These are phyloP conservation scores for Epirrhoe alternata DNA, from an alignment of 2,888 invertebrate genomes.

Conservation along the genomic window DNA sequence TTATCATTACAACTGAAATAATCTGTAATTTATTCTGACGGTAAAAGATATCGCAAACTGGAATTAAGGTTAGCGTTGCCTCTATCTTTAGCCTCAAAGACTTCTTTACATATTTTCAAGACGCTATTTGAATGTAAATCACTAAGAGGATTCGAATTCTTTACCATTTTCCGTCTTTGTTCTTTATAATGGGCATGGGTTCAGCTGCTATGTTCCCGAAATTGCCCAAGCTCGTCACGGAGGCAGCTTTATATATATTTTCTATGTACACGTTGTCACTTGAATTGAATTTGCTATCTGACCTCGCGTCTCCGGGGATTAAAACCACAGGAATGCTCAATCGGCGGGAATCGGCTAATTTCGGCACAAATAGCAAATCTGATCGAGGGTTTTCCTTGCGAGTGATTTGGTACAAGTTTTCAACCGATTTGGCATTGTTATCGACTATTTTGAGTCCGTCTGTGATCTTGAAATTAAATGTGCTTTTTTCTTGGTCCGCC, in stretches of 20 bases:
- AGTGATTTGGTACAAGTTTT: slow-evolving; percentile 66
- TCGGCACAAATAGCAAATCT: slow-evolving; percentile 69
- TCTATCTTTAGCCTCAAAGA: slow-evolving; percentile 23
- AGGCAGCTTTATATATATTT: slow-evolving; percentile 78
- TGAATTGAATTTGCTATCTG: slow-evolving; percentile 74
- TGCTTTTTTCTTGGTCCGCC: slow-evolving; percentile 60
- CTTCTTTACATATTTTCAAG: slow-evolving; percentile 36
- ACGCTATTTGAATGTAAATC: slow-evolving; percentile 38
- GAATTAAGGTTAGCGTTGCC: slow-evolving; percentile 24
- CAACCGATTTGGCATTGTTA: slow-evolving; percentile 68
- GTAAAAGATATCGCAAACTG: slow-evolving; percentile 18
- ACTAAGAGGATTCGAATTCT: slow-evolving; percentile 35
- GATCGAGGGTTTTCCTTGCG: slow-evolving; percentile 60
- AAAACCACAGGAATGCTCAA: slow-evolving; percentile 77
- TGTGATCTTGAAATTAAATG: slow-evolving; percentile 67
- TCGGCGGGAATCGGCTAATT: slow-evolving; percentile 68
- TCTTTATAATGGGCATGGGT: slow-evolving; percentile 79
- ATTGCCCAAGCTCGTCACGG: slow-evolving; percentile 77
- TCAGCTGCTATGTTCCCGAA: slow-evolving; percentile 74
- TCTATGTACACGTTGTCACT: slow-evolving; percentile 74
- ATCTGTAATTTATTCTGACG: slow-evolving; percentile 26
- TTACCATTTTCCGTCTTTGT: slow-evolving; percentile 82
- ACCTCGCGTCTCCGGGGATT: slow-evolving; percentile 65
- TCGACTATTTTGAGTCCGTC: slow-evolving; percentile 49
- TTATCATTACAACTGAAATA: not conserved